Conservation (phyloP, 1,140 invertebrate species). For the Drosophila grimshawi region DNA sequence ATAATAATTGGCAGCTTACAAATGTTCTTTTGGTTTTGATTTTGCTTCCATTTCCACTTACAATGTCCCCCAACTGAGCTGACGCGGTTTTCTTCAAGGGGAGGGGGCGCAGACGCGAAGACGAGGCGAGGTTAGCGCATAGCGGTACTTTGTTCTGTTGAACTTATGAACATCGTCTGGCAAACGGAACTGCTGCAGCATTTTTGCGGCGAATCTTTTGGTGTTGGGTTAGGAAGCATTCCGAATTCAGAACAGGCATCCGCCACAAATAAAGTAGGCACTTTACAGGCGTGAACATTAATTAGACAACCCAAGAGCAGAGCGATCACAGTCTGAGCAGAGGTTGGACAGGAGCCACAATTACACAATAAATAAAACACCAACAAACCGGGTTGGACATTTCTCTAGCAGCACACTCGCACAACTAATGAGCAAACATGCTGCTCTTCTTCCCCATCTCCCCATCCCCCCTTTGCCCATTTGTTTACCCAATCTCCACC, state of each 20-base stretch:
- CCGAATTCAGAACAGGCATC: slow-evolving; percentile 42
- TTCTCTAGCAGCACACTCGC: slow-evolving; percentile 14
- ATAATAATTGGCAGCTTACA: slow-evolving; percentile 83
- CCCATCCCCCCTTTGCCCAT: not conserved
- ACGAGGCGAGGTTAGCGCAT: slow-evolving; percentile 6
- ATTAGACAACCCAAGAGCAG: slow-evolving; percentile 59
- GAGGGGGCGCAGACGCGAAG: not conserved
- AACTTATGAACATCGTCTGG: slow-evolving; percentile 50
- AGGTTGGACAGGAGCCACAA: slow-evolving; percentile 37
- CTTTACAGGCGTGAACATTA: slow-evolving; percentile 76
- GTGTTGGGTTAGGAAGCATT: slow-evolving; percentile 38
- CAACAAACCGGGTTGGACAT: slow-evolving; percentile 9
- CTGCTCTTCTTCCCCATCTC: not conserved
- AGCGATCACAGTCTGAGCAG: slow-evolving; percentile 9
- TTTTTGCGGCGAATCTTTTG: slow-evolving; percentile 53
- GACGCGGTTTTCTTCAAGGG: slow-evolving; percentile 50
- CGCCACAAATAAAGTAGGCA: slow-evolving; percentile 70
- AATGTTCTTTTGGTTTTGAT: slow-evolving; percentile 78
- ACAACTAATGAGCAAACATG: slow-evolving; percentile 49
- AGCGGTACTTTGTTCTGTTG: slow-evolving; percentile 73
- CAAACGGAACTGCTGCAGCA: slow-evolving; percentile 40
- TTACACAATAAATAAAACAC: slow-evolving; percentile 69
- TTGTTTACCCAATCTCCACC: slow-evolving; percentile 25
- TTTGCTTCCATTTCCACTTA: slow-evolving; percentile 59
- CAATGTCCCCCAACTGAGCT: slow-evolving; percentile 17